Base-by-base conservation (phyloP, 2,888 invertebrate genomes). In the Sicus ferrugineus region DNA sequence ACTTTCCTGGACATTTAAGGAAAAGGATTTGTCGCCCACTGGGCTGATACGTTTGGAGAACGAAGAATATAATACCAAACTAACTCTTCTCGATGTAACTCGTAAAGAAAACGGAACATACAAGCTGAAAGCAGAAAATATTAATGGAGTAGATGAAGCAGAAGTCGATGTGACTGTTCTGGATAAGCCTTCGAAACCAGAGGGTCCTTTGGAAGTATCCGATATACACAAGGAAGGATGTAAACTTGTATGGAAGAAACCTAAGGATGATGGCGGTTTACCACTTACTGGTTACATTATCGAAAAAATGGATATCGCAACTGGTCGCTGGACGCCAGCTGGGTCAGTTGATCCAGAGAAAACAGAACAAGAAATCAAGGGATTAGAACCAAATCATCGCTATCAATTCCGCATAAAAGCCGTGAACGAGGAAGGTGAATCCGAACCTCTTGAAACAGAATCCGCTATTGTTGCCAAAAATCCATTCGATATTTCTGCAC, bases 401-500 rank as follows among this genome's bases (percentile, higher is more conserved):
- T 99, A 99, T 87, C 94, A 97, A 83, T 99, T 99, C 90, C 90
- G 99, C 70, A 97, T 99, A 0, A 95, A 95, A 81, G 99, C 99
- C 7, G 90, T 96, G 11, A 98, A 98, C 85, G 96, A 96, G 80
- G 96, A 98, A 84, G 99, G 99, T 4, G 96, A 96, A 84, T 97
- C 97, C 0, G 98, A 98, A 78, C 97, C 98, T 6, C 86, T 99
- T 58, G 95, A 95, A 75, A 94, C 96, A 0, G 96, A 96, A 78
- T 90, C 91, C 42, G 90, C 95, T 0, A 93, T 93, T 70, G 85
- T 97, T 14, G 98, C 99, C 67, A 99, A 99, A 88, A 98, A 99
- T 89, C 98, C 99, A 23, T 99, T 91, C 86, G 98, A 96, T 84
- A 88, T 92, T 64, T 92, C 96, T 9, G 91, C 93, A 0, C 90